phyloP scores from a whole-genome alignment of 2,113 vertebrate species.

The Chauna torquata region DNA sequence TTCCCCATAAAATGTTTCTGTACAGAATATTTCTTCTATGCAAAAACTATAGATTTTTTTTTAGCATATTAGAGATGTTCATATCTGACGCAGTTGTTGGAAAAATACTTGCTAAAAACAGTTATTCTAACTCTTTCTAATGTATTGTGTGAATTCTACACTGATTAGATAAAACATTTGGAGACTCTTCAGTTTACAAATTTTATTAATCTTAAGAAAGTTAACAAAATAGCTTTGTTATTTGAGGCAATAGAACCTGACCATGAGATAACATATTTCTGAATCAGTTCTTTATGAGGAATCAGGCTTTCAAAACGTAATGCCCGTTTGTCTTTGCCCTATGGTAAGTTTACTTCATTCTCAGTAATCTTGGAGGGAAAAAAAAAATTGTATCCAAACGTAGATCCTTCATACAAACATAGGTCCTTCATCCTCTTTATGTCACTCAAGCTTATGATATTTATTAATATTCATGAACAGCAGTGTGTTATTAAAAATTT shows the following conservation, averaged over 20 bases:
- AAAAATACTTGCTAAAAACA: background rate
- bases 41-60: background rate
- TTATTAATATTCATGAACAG: background rate
- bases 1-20: background rate
- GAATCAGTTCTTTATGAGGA: background rate
- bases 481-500: background rate
- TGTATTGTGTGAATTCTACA: background rate
- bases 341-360: background rate
- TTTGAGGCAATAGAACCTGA: background rate
- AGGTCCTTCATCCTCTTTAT: background rate
- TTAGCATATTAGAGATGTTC: background rate
- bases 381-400: background rate
- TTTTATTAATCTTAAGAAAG: background rate
- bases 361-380: background rate
- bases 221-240: background rate
- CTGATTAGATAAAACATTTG: background rate
- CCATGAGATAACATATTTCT: rapidly evolving
- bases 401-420: background rate
- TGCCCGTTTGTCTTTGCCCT: background rate
- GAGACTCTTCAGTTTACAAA: background rate
- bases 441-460: background rate
- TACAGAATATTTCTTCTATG: background rate
- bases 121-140: background rate
- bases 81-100: background rate
- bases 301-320: background rate